A percentile compares a stretch with the other conserved stretches of the same genome.
These are phyloP conservation scores for Charaxes varanes DNA, from an alignment of 1,140 invertebrate genomes.

Conservation along the genomic window DNA sequence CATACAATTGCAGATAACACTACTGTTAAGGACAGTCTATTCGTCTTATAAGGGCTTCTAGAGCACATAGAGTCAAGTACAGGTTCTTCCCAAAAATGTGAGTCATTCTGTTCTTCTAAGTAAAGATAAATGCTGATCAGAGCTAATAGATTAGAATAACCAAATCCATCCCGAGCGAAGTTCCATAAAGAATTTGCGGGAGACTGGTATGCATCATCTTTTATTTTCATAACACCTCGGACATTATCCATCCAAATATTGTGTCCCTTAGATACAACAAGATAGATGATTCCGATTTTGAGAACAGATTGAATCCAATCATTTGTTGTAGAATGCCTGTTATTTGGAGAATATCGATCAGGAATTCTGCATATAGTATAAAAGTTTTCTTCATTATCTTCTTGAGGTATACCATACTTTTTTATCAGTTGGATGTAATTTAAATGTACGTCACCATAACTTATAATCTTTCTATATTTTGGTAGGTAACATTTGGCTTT, in stretches of 20 bases:
- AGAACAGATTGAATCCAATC: conserved; percentile 76
- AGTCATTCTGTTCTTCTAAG: conserved; percentile 46
- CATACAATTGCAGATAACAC: conserved; percentile 75
- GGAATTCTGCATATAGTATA: conserved; percentile 76
- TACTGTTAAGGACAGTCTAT: conserved; percentile 67
- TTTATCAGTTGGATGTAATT: conserved; percentile 26
- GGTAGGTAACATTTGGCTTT: conserved; percentile 7
- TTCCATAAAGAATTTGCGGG: conserved; percentile 70
- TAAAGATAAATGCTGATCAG: conserved; percentile 70
- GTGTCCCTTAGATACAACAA: conserved; percentile 76
- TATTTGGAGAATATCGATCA: conserved; percentile 39
- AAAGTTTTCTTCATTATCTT: conserved; percentile 13
- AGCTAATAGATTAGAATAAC: conserved; percentile 63
- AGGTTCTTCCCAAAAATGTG: too few relatives aligned
- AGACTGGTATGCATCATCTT: conserved; percentile 54
- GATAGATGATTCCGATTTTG: conserved; percentile 75
- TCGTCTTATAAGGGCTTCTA: conserved; percentile 75
- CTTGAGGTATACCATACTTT: conserved; percentile 25
- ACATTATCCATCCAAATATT: conserved; percentile 82
- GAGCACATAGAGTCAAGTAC: conserved; percentile 76
- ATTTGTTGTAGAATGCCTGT: conserved; percentile 61
- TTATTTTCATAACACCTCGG: conserved; percentile 3
- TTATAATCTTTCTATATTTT: conserved; percentile 4
- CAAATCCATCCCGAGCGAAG: conserved; percentile 77
- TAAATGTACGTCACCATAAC: conserved; percentile 21